Evolutionary conservation across 2,113 vertebrate genomes (phyloP), one percentile per base, ranked within the genome.

Genomic region (Sphyrna mokarran): DNA sequence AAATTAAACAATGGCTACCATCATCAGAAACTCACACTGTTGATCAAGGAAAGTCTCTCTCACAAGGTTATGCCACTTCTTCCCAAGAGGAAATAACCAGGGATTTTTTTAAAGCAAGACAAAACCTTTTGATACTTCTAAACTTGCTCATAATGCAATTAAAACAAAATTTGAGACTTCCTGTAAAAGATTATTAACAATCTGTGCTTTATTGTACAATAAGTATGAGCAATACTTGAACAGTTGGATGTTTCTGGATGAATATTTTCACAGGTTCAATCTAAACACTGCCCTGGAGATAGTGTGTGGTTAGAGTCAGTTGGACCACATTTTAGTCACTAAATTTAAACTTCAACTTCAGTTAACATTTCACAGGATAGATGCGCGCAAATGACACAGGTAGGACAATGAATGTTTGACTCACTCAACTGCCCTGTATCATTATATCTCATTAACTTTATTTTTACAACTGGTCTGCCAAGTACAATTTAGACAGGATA

Each of bases 21-120:
- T 26, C 1, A 68, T 10, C 5, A 94, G 9, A 70, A 43, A 69
- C 93, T 70, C 66, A 68, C 29, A 26, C 8, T 54, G 26, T 23
- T 69, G 63, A 94, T 40, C 20, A 40, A 66, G n/a, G n/a, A 94
- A 68, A 70, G 93, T 9, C 54, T 29, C 3, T 29, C 26, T 22
- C 40, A 26, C 69, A 69, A 63, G 54, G 1, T 26, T 48, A 54
- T 54, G 43, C 40, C 48, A 20, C 68, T 54, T 23, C 16, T 22
- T 95, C 43, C 70, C 69, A 95, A 72, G 94, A 48, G 69, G 23
- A 40, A 95, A 72, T 23, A 95, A 72, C 94, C 68, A 70, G 68
- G 69, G 94, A 0, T 48, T 95, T 94, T n/a, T 13, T 6, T 40
- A 40, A 20, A 26, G 3, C 29, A 72, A 11, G 16, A 48, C 9